These are phyloP conservation scores for Oenanthe oenanthe DNA, from an alignment of 2,113 vertebrate species.

Conservation along the genomic window DNA sequence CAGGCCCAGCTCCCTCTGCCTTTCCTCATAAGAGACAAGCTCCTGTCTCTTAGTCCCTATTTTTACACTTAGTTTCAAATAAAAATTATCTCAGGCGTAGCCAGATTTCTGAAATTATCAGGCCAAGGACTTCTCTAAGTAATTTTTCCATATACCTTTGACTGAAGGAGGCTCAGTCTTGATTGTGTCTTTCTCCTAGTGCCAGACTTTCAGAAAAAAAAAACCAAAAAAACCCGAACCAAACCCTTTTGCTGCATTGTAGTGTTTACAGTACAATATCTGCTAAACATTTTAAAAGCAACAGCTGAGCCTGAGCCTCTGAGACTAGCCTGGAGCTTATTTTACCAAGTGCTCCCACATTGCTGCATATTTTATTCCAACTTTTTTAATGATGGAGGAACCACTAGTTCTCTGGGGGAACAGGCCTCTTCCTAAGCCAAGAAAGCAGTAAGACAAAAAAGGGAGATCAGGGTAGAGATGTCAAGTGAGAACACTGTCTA, in stretches of 20 bases:
- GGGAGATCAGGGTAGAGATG: neutral
- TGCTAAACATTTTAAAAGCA: neutral
- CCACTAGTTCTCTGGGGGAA: neutral
- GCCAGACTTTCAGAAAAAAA: neutral
- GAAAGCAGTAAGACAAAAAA: neutral
- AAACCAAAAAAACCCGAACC: neutral
- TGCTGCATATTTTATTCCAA: neutral
- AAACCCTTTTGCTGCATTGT: neutral
- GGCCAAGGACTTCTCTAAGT: neutral
- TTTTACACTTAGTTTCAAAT: neutral
- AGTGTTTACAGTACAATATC: neutral
- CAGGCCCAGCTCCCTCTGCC: neutral
- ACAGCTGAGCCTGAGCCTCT: neutral
- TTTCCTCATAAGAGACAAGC: accelerated
- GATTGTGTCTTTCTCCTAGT: neutral
- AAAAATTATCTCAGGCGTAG: neutral
- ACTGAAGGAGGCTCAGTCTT: neutral
- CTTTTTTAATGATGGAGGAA: neutral
- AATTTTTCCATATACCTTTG: neutral
- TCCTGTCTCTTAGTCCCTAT: neutral
- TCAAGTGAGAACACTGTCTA: neutral
- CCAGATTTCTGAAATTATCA: neutral
- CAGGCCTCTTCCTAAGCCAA: neutral
- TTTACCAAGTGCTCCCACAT: neutral
- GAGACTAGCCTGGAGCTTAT: neutral